Evolutionary conservation across 2,113 vertebrate genomes (phyloP).

Genomic region (Sclerurus mexicanus): DNA sequence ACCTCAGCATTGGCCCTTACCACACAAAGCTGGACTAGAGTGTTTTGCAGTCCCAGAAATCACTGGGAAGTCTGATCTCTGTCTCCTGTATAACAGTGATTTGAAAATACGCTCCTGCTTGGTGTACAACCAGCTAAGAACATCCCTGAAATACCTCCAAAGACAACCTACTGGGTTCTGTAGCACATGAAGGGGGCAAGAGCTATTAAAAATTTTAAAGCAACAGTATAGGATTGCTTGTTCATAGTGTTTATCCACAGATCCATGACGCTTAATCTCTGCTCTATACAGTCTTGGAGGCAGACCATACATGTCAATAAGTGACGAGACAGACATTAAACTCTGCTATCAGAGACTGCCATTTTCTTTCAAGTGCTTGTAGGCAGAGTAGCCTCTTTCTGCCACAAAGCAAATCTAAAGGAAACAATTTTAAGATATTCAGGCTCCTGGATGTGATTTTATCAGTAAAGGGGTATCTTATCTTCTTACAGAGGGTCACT

Average conservation of each 20-base stretch:
- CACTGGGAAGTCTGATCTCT: neutral
- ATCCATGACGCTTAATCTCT: neutral
- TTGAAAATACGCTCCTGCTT: neutral
- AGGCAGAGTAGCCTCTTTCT: neutral
- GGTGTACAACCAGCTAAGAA: neutral
- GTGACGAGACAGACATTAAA: neutral
- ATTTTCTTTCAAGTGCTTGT: neutral
- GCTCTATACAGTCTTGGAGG: accelerated
- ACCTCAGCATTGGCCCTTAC: neutral
- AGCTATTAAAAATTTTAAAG: neutral
- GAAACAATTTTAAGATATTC: neutral
- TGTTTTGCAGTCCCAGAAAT: accelerated
- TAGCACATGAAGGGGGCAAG: neutral
- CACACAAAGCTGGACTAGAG: neutral
- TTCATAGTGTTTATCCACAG: neutral
- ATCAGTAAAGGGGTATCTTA: neutral
- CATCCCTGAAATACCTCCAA: neutral
- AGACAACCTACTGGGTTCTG: neutral
- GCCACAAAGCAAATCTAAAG: neutral
- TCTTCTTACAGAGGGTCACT: neutral
- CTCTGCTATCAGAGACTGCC: neutral
- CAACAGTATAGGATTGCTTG: neutral
- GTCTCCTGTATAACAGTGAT: neutral
- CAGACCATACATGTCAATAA: neutral
- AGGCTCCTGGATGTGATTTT: neutral